Percentiles rank a stretch among this genome's conserved stretches.
Conservation (phyloP, 2,797 vertebrate species). For the Lacerta agilis region DNA sequence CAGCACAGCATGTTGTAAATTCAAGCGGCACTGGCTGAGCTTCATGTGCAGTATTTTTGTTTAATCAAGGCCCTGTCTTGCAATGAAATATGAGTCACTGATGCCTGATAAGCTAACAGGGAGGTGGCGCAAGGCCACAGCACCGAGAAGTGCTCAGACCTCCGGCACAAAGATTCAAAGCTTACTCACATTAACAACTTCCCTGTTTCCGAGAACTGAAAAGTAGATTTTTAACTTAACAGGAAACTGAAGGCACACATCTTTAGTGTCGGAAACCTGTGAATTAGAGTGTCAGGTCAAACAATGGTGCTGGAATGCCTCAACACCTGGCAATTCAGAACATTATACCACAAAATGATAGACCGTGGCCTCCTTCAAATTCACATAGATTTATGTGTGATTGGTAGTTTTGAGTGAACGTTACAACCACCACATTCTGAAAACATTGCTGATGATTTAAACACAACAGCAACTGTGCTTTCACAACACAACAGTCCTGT, state of each 20-base stretch:
- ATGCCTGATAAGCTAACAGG: conserved; percentile 13
- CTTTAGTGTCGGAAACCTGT: neutral
- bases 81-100: conserved; percentile 16
- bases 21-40: neutral
- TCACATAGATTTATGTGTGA: neutral
- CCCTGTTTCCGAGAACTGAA: neutral
- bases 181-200: neutral
- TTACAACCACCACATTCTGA: too few species aligned
- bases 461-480: too few species aligned
- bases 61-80: conserved; percentile 13
- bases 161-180: neutral
- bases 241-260: neutral
- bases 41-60: conserved; percentile 5
- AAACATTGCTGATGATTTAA: neutral
- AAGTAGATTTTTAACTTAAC: neutral
- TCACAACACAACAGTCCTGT: too few species aligned
- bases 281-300: neutral
- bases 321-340: neutral
- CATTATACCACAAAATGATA: neutral
- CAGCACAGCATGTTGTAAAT: neutral
- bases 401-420: neutral
- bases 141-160: neutral
- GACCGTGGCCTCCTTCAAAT: neutral
- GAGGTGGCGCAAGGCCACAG: neutral
- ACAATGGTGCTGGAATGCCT: neutral